Evolutionary conservation across 2,113 vertebrate species (phyloP).

Genomic region (Hydrochoerus hydrochaeris): DNA sequence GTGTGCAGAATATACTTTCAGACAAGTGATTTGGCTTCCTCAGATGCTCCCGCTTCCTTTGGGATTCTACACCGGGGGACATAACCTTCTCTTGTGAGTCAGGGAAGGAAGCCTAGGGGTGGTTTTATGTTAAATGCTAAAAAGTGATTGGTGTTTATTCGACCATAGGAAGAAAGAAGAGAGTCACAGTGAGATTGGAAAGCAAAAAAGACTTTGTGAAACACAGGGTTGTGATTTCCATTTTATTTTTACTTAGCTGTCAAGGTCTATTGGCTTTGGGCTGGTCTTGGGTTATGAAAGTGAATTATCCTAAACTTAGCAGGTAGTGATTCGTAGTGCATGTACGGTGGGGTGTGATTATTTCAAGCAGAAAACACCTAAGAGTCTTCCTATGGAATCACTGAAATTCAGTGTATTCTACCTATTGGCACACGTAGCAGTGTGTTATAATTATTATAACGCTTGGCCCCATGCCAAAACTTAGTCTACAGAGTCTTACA

Average conservation of each 20-base stretch:
- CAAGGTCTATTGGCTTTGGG: background rate
- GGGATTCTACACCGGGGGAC: too few species aligned
- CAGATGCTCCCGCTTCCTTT: background rate
- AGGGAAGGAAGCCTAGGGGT: background rate
- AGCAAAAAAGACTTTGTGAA: background rate
- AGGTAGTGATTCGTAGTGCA: background rate
- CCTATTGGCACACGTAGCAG: too few species aligned
- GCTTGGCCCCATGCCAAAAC: background rate
- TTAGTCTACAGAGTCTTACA: background rate
- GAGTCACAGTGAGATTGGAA: background rate
- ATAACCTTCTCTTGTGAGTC: background rate
- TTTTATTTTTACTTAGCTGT: background rate
- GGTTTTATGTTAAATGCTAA: background rate
- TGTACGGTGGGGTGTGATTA: background rate
- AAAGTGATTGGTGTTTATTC: background rate
- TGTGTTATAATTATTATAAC: background rate
- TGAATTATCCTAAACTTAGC: background rate
- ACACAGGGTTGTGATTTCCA: background rate
- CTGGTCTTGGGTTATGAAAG: slow-evolving; percentile 6
- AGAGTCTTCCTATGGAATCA: background rate
- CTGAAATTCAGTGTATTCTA: background rate
- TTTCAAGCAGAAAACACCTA: slow-evolving; percentile 18
- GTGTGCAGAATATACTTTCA: background rate
- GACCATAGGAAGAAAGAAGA: background rate
- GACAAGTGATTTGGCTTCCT: background rate